Evolutionary conservation across 2,888 invertebrate species (phyloP), one percentile per base, ranked within the genome.

Genomic region (Philereme transversata): DNA sequence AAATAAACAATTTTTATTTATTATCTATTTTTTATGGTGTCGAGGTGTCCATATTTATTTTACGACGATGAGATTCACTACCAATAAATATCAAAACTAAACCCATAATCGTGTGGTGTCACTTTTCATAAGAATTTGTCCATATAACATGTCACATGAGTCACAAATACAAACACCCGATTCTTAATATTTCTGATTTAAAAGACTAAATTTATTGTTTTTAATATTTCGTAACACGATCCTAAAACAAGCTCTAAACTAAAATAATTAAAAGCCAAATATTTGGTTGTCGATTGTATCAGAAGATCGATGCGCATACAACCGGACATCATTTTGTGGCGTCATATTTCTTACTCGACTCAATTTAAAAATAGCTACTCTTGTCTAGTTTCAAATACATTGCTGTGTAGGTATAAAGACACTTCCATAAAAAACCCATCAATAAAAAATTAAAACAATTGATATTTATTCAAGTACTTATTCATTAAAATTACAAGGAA

Each of bases 281-380:
- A 52, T 59, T 60, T 47, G 50, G 58, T 36, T 49, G 54, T 60
- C 65, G 70, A 68, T 68, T 48, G 55, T 67, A 70, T 70, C 70
- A 33, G 6, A 49, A 65, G 70, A 70, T 64, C 70, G 70, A 68
- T 68, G 70, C 64, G 51, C 61, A 11, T 60, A 62, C 67, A 65
- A 67, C 67, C 48, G 67, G 49, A 62, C 66, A 61, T 60, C 66
- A 41, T 56, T 62, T 64, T 51, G 59, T 61, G 67, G 68, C 64
- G 62, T 68, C 68, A 70, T 67, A 67, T 70, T 68, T 68, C 65
- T 56, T 50, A 67, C 55, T 57, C 54, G 6, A 62, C 38, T 59
- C 33, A 35, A 47, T 47, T 8, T 11, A 47, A 35, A 35, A 4
- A 3, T 36, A 11, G 53, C 49, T 1, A 45, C 4, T 10, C 44